These are phyloP conservation scores for Synanthedon vespiformis DNA, from an alignment of 2,888 invertebrate species.

Conservation along the genomic window DNA sequence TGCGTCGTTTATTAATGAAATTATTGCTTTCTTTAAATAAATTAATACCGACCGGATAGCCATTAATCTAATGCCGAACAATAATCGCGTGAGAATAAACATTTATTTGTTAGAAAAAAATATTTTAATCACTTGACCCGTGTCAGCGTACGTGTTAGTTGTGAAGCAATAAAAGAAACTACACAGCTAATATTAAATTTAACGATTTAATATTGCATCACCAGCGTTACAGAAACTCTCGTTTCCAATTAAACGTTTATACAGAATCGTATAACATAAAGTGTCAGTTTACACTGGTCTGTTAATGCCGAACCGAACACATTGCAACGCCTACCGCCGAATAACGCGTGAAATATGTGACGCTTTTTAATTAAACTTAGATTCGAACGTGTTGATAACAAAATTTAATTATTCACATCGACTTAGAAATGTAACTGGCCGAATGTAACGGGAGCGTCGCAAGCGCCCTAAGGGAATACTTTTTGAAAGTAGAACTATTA, in stretches of 20 bases:
- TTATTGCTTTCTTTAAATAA: conserved; percentile 33
- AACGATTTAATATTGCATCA: conserved; percentile 64
- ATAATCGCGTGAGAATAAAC: conserved; percentile 62
- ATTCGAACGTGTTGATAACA: conserved; percentile 55
- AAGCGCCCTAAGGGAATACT: not conserved
- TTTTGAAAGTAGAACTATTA: not conserved
- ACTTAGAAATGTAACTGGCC: conserved; percentile 38
- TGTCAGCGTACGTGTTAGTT: conserved; percentile 55
- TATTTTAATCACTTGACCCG: conserved; percentile 48
- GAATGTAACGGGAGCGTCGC: conserved; percentile 25
- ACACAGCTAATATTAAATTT: conserved; percentile 64
- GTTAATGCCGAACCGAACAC: conserved; percentile 30
- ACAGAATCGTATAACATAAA: conserved; percentile 18
- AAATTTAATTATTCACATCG: conserved; percentile 53
- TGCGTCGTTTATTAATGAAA: conserved; percentile 5
- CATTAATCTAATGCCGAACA: conserved; percentile 43
- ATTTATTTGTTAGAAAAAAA: conserved; percentile 51
- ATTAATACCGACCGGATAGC: conserved; percentile 29
- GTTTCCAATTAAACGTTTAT: conserved; percentile 14
- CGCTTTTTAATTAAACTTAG: conserved; percentile 68
- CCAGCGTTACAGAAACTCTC: conserved; percentile 35
- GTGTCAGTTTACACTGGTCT: conserved; percentile 36
- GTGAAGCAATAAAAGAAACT: conserved; percentile 64
- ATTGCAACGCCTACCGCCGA: conserved; percentile 62
- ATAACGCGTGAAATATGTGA: conserved; percentile 66